These are phyloP conservation scores for Butastur rufipennis DNA, from an alignment of 2,113 vertebrate species.

Conservation along the genomic window DNA sequence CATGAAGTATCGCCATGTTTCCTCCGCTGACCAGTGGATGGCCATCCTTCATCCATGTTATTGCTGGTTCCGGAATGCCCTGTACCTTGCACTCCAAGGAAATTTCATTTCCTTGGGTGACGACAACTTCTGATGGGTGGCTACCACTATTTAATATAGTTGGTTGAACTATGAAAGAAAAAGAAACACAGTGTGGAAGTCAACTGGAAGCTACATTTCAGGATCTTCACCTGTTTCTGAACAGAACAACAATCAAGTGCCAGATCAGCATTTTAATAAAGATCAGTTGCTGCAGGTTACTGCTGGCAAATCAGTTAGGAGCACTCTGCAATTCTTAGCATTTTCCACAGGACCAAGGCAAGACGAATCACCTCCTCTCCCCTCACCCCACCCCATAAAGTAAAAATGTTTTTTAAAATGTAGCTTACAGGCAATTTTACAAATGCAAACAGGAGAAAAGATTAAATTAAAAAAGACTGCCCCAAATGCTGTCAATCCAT, in stretches of 20 bases:
- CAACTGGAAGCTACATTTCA: neutral
- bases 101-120: slow-evolving; percentile 78
- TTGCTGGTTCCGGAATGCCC: slow-evolving; percentile 81
- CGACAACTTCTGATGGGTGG: slow-evolving; percentile 62
- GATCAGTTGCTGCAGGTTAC: neutral
- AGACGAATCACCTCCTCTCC: neutral
- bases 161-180: slow-evolving; percentile 79
- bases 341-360: neutral
- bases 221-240: neutral
- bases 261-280: neutral
- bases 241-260: neutral
- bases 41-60: slow-evolving; percentile 92
- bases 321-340: neutral
- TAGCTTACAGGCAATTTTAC: neutral
- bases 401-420: neutral
- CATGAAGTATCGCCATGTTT: slow-evolving; percentile 69
- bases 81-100: slow-evolving; percentile 83
- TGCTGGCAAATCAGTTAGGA: neutral
- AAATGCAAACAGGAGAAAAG: neutral
- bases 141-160: slow-evolving; percentile 73
- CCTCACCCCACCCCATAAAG: accelerated
- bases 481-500: neutral
- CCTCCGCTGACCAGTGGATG: slow-evolving; percentile 63
- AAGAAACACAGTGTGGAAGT: neutral
- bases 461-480: neutral